These are phyloP conservation scores for Lagocephalus sceleratus DNA, from an alignment of 2,797 vertebrate species.

Conservation along the genomic window DNA sequence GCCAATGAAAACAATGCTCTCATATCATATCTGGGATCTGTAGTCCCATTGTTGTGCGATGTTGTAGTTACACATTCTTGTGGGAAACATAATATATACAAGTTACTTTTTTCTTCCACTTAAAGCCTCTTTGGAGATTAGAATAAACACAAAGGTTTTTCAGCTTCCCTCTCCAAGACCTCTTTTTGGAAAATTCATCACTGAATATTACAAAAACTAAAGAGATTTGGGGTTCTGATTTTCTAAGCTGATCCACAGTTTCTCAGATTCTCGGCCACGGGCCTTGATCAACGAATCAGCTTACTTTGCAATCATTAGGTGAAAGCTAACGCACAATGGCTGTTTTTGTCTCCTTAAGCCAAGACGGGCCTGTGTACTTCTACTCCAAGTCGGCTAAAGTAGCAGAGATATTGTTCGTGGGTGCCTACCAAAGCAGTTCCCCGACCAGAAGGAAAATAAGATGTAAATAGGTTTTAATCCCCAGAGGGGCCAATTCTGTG, in stretches of 20 bases:
- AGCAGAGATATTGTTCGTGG: constrained; percentile 36
- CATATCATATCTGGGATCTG: constrained; percentile 37
- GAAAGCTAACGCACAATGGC: constrained; percentile 50
- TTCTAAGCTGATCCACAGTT: constrained; percentile 62
- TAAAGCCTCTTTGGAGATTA: too few relatives aligned
- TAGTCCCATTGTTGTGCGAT: constrained; percentile 19
- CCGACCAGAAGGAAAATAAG: constrained; percentile 17
- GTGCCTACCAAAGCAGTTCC: background rate
- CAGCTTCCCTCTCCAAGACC: constrained; percentile 13
- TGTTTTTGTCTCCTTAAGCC: constrained; percentile 50
- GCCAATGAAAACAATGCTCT: background rate
- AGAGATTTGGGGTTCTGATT: constrained; percentile 51
- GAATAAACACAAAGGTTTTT: constrained; percentile 5
- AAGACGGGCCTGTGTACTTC: constrained; percentile 16
- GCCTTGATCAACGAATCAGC: constrained; percentile 60
- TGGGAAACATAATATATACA: constrained; percentile 20
- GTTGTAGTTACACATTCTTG: constrained; percentile 20
- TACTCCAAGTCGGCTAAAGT: constrained; percentile 32
- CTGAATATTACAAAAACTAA: constrained; percentile 38
- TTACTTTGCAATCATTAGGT: constrained; percentile 54
- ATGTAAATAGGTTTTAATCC: too few relatives aligned
- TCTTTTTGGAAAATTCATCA: constrained; percentile 15
- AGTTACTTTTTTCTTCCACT: constrained; percentile 2
- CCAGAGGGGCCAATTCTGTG: too few relatives aligned
- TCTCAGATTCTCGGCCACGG: constrained; percentile 47